Evolutionary conservation across 1,140 invertebrate species (phyloP).

Genomic region (Vanessa atalanta): DNA sequence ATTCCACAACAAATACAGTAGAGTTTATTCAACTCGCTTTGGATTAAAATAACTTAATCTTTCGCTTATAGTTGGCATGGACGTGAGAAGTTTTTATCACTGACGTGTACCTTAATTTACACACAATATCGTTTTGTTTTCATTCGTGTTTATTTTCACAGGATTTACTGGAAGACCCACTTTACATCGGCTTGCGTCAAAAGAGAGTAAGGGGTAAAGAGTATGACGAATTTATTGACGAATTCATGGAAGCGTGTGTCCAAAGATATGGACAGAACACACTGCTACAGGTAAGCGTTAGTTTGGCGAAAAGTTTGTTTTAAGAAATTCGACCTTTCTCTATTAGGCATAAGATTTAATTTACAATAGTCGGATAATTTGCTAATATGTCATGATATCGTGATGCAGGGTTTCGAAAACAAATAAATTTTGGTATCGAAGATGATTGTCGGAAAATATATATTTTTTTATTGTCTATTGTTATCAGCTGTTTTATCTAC

Average conservation of each 20-base stretch:
- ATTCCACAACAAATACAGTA: slow-evolving; percentile 11
- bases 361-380: too few species aligned
- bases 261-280: slow-evolving; percentile 94
- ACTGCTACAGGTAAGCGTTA: slow-evolving; percentile 86
- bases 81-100: slow-evolving; percentile 86
- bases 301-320: too few species aligned
- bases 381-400: too few species aligned
- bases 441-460: not conserved
- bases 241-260: slow-evolving; percentile 98
- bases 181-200: slow-evolving; percentile 96
- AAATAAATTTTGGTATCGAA: too few species aligned
- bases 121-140: not conserved
- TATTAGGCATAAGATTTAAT: too few species aligned
- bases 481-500: not conserved
- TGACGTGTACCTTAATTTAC: not conserved
- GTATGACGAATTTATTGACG: slow-evolving; percentile 98
- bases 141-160: slow-evolving; percentile 56
- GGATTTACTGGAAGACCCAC: slow-evolving; percentile 93
- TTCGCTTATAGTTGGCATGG: not conserved
- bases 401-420: too few species aligned
- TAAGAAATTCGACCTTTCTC: too few species aligned
- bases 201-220: slow-evolving; percentile 91
- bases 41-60: slow-evolving; percentile 7
- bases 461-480: not conserved
- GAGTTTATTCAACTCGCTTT: slow-evolving; percentile 20